Evolutionary conservation across 2,888 invertebrate species (phyloP).

Genomic region (Anthophora plumipes): DNA sequence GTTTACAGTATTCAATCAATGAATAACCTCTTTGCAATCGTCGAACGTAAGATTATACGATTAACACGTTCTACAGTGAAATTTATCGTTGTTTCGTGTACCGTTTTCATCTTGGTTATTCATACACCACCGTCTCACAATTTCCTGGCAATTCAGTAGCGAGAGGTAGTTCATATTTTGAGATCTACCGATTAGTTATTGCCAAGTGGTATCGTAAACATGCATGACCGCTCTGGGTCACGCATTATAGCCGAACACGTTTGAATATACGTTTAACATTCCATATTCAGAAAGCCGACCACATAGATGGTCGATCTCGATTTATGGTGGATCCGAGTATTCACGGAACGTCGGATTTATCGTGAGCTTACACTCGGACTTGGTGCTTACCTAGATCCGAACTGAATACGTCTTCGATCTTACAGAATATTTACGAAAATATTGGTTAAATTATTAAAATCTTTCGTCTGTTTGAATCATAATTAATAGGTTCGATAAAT

Average conservation of each 20-base stretch:
- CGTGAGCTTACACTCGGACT: conserved; percentile 56
- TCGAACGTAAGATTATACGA: neutral
- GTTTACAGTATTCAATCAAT: neutral
- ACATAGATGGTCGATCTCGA: conserved; percentile 72
- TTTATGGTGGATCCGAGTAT: conserved; percentile 74
- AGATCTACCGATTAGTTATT: conserved; percentile 65
- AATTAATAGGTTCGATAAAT: too few relatives aligned
- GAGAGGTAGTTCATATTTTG: conserved; percentile 44
- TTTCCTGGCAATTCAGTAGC: conserved; percentile 8
- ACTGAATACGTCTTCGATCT: conserved; percentile 60
- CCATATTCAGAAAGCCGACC: conserved; percentile 67
- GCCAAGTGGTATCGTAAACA: conserved; percentile 67
- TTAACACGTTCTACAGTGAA: too few relatives aligned
- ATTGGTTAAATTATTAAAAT: conserved; percentile 8
- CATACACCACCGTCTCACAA: neutral
- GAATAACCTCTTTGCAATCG: neutral
- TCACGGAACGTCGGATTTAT: conserved; percentile 73
- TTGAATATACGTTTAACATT: conserved; percentile 63
- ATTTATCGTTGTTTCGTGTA: neutral
- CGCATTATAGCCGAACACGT: conserved; percentile 62
- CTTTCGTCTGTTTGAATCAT: neutral
- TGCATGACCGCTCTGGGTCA: conserved; percentile 27
- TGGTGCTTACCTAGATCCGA: conserved; percentile 16
- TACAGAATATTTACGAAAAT: conserved; percentile 57
- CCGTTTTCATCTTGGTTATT: neutral